A percentile compares a stretch with the other conserved stretches of the same genome.
These are phyloP conservation scores for Polyodon spathula DNA, from an alignment of 2,113 vertebrate genomes.

Conservation along the genomic window DNA sequence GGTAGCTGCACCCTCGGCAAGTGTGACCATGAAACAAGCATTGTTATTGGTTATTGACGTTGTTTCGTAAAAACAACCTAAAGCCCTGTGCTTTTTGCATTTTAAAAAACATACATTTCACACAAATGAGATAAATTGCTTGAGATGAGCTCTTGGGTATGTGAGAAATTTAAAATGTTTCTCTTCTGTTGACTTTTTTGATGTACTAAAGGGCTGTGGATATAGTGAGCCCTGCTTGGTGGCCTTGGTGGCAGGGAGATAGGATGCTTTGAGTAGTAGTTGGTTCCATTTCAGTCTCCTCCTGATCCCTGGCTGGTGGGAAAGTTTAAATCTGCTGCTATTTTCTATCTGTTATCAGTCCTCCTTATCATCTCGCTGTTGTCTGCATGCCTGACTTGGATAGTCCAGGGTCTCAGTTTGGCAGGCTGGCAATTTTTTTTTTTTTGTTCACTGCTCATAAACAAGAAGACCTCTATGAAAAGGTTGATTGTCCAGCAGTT, in stretches of 20 bases:
- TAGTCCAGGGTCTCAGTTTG: conserved; percentile 71
- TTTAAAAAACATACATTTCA: too few species aligned
- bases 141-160: too few species aligned
- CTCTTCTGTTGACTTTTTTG: conserved; percentile 21
- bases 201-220: conserved; percentile 15
- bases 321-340: conserved; percentile 95
- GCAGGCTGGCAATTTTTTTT: conserved; percentile 41
- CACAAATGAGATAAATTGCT: too few species aligned
- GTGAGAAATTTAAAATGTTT: too few species aligned
- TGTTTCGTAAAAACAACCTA: too few species aligned
- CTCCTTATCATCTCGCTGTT: conserved; percentile 76
- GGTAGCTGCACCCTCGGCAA: too few species aligned
- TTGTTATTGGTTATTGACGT: too few species aligned
- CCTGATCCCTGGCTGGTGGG: conserved; percentile 69
- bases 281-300: conserved; percentile 32
- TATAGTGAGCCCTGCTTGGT: conserved; percentile 14
- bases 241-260: conserved; percentile 42
- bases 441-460: conserved; percentile 18
- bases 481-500: conserved; percentile 25
- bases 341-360: conserved; percentile 82
- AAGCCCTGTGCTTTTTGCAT: too few species aligned
- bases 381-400: conserved; percentile 69
- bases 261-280: conserved; percentile 42
- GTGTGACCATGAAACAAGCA: too few species aligned
- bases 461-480: conserved; percentile 21